Conservation (phyloP, 1,140 invertebrate species). For the Polypedilum pembai region DNA sequence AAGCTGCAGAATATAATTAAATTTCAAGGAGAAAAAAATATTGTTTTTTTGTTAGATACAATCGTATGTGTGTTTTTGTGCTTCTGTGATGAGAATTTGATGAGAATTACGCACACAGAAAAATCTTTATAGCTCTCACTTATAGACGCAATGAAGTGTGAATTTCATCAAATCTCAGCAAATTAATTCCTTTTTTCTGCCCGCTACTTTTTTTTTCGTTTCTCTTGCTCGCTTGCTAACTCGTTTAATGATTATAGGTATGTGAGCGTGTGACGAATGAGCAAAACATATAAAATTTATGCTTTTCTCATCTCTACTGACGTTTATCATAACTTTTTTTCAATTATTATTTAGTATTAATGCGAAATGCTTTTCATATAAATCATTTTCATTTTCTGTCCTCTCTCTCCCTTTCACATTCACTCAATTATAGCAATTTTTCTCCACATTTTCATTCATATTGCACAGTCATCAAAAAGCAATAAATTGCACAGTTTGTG, state of each 20-base stretch:
- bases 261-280: not conserved
- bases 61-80: not conserved
- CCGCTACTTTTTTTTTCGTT: not conserved
- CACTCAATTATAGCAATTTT: slow-evolving; percentile 18
- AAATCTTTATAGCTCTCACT: not conserved
- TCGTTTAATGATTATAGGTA: not conserved
- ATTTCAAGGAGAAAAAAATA: slow-evolving; percentile 18
- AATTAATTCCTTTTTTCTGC: not conserved
- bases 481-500: slow-evolving; percentile 13
- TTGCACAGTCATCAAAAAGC: slow-evolving; percentile 16
- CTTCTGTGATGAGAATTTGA: not conserved
- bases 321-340: not conserved
- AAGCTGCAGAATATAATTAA: not conserved
- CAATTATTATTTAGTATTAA: not conserved
- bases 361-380: slow-evolving; percentile 13
- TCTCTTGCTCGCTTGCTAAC: not conserved
- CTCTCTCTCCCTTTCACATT: not conserved
- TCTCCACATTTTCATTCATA: slow-evolving; percentile 18
- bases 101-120: not conserved
- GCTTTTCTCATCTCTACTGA: not conserved
- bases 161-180: slow-evolving; percentile 17
- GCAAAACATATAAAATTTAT: not conserved
- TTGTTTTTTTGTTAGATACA: not conserved
- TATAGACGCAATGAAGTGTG: slow-evolving; percentile 11
- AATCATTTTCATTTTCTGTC: slow-evolving; percentile 4